Evolutionary conservation across 1,140 invertebrate genomes (phyloP).

Genomic region (Colletes gigas): DNA sequence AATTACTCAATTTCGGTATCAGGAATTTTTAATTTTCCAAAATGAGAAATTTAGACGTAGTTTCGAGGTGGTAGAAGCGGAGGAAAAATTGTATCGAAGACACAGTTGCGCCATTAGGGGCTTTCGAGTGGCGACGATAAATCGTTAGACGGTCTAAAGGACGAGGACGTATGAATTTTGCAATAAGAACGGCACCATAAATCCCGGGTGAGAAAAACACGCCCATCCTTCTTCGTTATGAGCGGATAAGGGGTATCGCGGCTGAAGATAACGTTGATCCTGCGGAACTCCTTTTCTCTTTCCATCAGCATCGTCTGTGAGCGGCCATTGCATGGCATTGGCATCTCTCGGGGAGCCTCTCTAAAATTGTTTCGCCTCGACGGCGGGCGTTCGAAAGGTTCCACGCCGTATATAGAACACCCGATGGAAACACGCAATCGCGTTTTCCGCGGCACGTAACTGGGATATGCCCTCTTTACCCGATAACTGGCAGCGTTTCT

Average conservation of each 20-base stretch:
- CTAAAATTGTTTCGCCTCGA: conserved; percentile 15
- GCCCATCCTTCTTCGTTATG: conserved; percentile 39
- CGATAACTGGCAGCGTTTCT: background rate
- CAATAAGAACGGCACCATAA: conserved; percentile 27
- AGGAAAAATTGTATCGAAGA: background rate
- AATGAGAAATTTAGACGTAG: no score
- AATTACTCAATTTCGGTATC: no score
- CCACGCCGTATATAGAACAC: conserved; percentile 11
- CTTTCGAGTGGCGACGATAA: conserved; percentile 4
- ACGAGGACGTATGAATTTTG: conserved; percentile 25
- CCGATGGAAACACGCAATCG: conserved; percentile 39
- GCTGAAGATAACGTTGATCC: conserved; percentile 21
- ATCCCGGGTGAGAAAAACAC: conserved; percentile 37
- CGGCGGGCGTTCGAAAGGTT: conserved; percentile 18
- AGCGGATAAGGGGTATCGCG: conserved; percentile 29
- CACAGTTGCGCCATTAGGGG: conserved; percentile 21
- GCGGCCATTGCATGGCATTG: conserved; percentile 24
- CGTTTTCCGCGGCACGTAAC: conserved; percentile 38
- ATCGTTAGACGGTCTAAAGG: conserved; percentile 21
- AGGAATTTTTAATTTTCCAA: no score
- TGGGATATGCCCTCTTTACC: conserved; percentile 41
- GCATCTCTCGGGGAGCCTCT: background rate
- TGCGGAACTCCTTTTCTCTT: background rate
- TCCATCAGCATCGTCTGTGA: background rate
- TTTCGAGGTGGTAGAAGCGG: background rate